Percentiles rank a stretch among this genome's conserved stretches.
Conservation (phyloP, 2,888 invertebrate species). For the Cosmorhoe ocellata region DNA sequence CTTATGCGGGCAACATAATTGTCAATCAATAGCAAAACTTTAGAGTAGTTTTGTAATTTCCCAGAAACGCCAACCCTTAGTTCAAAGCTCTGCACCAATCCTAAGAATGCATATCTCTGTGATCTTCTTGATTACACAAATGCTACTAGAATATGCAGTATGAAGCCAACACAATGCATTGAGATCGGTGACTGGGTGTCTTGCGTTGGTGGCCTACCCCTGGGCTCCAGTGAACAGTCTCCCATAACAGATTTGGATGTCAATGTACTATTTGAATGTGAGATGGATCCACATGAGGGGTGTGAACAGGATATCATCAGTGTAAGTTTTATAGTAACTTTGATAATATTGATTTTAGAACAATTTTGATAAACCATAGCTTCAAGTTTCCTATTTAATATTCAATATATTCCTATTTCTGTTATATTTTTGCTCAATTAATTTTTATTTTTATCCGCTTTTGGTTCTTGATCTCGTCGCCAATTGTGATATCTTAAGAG, state of each 20-base stretch:
- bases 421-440: too few relatives aligned
- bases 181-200: slow-evolving; percentile 75
- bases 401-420: too few relatives aligned
- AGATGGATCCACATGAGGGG: slow-evolving; percentile 70
- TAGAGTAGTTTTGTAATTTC: too few relatives aligned
- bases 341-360: too few relatives aligned
- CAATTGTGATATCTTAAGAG: too few relatives aligned
- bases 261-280: slow-evolving; percentile 73
- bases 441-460: too few relatives aligned
- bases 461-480: too few relatives aligned
- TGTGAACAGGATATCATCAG: slow-evolving; percentile 53
- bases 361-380: too few relatives aligned
- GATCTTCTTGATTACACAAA: slow-evolving; percentile 82
- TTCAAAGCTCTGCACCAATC: slow-evolving; percentile 80
- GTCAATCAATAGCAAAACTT: neutral
- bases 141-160: slow-evolving; percentile 73
- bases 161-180: slow-evolving; percentile 74
- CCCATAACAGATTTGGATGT: slow-evolving; percentile 64
- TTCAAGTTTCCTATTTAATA: too few relatives aligned
- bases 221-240: slow-evolving; percentile 62
- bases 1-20: neutral
- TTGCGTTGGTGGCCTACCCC: slow-evolving; percentile 65
- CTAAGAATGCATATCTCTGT: slow-evolving; percentile 82
- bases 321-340: too few relatives aligned
- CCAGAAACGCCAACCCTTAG: slow-evolving; percentile 78